A percentile compares a stretch with the other conserved stretches of the same genome.
Conservation (phyloP, 1,140 invertebrate species). For the Trichonephila clavata region DNA sequence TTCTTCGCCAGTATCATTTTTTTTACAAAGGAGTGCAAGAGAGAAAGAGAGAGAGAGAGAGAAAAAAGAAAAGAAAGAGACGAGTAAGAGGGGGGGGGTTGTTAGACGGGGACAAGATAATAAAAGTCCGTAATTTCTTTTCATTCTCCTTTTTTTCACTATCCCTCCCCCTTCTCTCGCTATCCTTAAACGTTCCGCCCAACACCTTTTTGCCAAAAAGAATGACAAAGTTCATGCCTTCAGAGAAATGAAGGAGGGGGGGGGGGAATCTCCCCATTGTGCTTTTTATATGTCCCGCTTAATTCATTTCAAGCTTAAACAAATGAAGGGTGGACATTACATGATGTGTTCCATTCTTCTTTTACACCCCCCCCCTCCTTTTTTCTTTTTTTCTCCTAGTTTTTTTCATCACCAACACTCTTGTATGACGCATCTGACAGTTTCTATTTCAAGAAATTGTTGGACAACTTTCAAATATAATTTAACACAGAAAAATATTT, state of each 20-base stretch:
- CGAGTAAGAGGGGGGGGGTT: too few species aligned
- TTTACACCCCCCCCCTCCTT: too few species aligned
- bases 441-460: too few species aligned
- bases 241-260: not conserved
- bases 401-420: too few species aligned
- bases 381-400: too few species aligned
- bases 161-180: not conserved
- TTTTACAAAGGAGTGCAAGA: too few species aligned
- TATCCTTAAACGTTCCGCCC: not conserved
- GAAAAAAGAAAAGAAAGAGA: not conserved
- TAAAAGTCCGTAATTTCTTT: conserved; percentile 33
- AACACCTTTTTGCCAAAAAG: not conserved
- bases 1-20: conserved; percentile 11
- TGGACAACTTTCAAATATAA: too few species aligned
- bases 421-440: too few species aligned
- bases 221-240: not conserved
- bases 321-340: not conserved
- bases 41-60: too few species aligned
- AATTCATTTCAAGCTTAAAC: conserved; percentile 10
- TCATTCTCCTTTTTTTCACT: not conserved
- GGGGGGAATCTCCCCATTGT: not conserved
- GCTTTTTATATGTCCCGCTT: conserved; percentile 3
- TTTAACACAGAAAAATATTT: too few species aligned
- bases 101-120: conserved; percentile 24
- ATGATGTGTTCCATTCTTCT: too few species aligned